Evolutionary conservation across 1,140 invertebrate genomes (phyloP), one percentile per base, ranked within the genome.

Genomic region (Onthophagus taurus): DNA sequence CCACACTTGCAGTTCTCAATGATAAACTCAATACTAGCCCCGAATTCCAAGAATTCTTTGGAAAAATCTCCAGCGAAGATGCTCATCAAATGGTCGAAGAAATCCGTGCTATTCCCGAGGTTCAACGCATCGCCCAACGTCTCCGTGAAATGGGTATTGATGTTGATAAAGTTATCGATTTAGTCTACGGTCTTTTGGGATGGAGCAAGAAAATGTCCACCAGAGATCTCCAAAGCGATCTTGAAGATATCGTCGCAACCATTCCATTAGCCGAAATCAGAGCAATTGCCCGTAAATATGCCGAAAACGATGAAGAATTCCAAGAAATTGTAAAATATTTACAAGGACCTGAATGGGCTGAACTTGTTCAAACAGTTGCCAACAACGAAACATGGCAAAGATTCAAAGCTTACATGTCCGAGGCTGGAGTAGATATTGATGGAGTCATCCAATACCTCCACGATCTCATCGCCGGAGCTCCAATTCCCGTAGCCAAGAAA

Each of bases 31-130:
- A 42, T 13, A 44, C 39, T 24, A 52, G 48, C 23, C 34, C 35
- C 13, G 48, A 47, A n/a, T 53, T 53, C 45, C 39, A 53, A 42
- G 36, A 13, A 21, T 39, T 53, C 11, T 48, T 42, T 20, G 31
- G 24, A 14, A 44, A 48, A 31, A 29, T 53, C 11, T 44, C 45
- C 23, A 47, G 45, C 30, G 48, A 50, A 12, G 24, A 50, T 2
- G 31, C 45, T 26, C 45, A 47, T 18, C n/a, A 1, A 8, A 9
- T 53, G 5, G 44, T 50, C 16, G 45, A 50, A 9, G 47, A 53
- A 43, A 23, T 50, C 24, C 21, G 38, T 16, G 36, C 41, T n/a
- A 29, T 48, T 13, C 38, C 43, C 12, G 51, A 53, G 43, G 48
- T 50, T 14, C 42, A 47, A 35, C 44, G 44, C 13, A 5, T 53